These are phyloP conservation scores for Graphium colonna DNA, from an alignment of 2,888 invertebrate species.

Conservation along the genomic window DNA sequence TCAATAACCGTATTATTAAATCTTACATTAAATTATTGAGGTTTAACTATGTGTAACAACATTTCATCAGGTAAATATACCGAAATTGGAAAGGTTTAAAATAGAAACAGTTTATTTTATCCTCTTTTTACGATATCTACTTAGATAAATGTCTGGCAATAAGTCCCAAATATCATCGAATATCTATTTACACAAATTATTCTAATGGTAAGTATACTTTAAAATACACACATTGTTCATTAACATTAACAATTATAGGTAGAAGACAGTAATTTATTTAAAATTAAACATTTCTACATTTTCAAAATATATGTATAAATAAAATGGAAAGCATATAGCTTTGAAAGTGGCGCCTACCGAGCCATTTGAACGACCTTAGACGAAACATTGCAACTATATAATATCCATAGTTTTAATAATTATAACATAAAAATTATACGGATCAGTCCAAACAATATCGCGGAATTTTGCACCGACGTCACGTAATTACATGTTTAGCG, in stretches of 20 bases:
- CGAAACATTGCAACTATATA: background rate
- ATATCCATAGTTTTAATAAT: conserved; percentile 11
- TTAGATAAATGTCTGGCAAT: conserved; percentile 51
- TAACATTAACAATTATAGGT: conserved; percentile 57
- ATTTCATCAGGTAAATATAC: conserved; percentile 22
- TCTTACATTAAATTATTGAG: conserved; percentile 10
- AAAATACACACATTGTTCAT: conserved; percentile 47
- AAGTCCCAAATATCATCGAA: conserved; percentile 42
- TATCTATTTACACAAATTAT: conserved; percentile 42
- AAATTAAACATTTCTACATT: conserved; percentile 48
- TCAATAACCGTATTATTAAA: background rate
- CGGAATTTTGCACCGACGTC: conserved; percentile 62
- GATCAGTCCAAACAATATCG: conserved; percentile 63
- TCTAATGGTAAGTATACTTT: conserved; percentile 36
- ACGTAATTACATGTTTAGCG: conserved; percentile 74
- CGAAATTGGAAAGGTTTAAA: conserved; percentile 23
- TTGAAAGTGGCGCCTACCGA: conserved; percentile 31
- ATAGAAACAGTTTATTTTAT: conserved; percentile 18
- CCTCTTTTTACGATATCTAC: conserved; percentile 21
- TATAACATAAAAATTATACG: conserved; percentile 67
- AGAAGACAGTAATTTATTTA: conserved; percentile 50
- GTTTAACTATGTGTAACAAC: conserved; percentile 9
- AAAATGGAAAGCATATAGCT: conserved; percentile 40
- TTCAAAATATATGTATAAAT: conserved; percentile 42
- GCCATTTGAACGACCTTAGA: conserved; percentile 31